These are phyloP conservation scores for Gryon sp. DNA, from an alignment of 1,140 invertebrate genomes.

Conservation along the genomic window DNA sequence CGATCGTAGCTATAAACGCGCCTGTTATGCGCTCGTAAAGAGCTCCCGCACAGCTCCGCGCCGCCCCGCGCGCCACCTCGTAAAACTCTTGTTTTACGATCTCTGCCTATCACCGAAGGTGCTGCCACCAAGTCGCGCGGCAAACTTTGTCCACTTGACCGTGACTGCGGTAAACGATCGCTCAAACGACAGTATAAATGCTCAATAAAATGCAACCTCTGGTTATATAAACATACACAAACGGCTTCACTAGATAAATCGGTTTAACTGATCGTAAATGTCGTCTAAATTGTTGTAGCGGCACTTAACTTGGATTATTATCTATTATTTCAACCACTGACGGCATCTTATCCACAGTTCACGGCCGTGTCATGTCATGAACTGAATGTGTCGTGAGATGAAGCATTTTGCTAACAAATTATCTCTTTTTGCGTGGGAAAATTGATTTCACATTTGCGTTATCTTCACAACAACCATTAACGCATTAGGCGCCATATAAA, in stretches of 20 bases:
- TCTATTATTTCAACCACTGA: slow-evolving; percentile 17
- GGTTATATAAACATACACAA: slow-evolving; percentile 52
- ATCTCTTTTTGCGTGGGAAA: too few species aligned
- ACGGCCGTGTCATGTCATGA: slow-evolving; percentile 8
- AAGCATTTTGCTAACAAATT: not conserved
- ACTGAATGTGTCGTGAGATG: not conserved
- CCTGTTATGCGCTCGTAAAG: slow-evolving; percentile 80
- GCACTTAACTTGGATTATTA: slow-evolving; percentile 26
- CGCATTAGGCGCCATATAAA: too few species aligned
- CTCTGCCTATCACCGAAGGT: slow-evolving; percentile 74
- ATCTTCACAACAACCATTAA: too few species aligned
- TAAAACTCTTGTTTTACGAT: slow-evolving; percentile 79
- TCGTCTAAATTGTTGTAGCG: slow-evolving; percentile 34
- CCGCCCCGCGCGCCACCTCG: slow-evolving; percentile 67
- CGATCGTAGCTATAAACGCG: slow-evolving; percentile 79
- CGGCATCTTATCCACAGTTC: slow-evolving; percentile 19
- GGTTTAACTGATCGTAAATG: slow-evolving; percentile 54
- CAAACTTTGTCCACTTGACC: slow-evolving; percentile 61
- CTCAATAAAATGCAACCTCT: slow-evolving; percentile 45
- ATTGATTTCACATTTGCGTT: too few species aligned
- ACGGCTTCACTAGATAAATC: slow-evolving; percentile 32
- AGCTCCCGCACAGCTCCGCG: slow-evolving; percentile 67
- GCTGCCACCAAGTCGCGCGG: slow-evolving; percentile 66
- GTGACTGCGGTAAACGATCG: slow-evolving; percentile 52
- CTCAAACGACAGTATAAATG: slow-evolving; percentile 48